Percentiles rank a stretch among this genome's conserved stretches.
These are phyloP conservation scores for Romanogobio albipinnatus DNA, from an alignment of 2,113 vertebrate species.

Conservation along the genomic window DNA sequence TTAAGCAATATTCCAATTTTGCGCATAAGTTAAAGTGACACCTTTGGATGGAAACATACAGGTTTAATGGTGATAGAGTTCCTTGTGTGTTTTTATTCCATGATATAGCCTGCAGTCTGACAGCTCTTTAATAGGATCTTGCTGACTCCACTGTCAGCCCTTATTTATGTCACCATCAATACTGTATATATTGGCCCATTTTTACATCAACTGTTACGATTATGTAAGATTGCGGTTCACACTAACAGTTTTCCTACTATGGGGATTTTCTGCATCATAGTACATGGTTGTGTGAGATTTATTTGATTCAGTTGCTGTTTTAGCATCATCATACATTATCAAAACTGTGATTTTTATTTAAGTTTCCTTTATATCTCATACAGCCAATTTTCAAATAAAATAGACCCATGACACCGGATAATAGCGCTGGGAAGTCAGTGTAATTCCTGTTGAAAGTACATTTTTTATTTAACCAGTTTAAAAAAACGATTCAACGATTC, in stretches of 20 bases:
- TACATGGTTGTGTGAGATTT: background rate
- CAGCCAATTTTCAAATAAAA: background rate
- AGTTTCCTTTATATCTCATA: background rate
- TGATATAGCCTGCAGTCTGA: background rate
- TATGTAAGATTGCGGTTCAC: conserved; percentile 11
- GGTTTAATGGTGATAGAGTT: background rate
- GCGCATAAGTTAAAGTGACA: no score
- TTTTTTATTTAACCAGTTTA: background rate
- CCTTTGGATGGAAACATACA: no score
- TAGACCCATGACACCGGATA: background rate
- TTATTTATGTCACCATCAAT: conserved; percentile 21
- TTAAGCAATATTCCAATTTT: no score
- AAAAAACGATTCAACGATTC: background rate
- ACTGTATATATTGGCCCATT: background rate
- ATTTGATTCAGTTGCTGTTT: background rate
- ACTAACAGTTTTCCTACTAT: conserved; percentile 3
- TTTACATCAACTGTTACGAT: background rate
- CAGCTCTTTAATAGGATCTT: conserved; percentile 12
- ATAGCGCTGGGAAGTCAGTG: background rate
- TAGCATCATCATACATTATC: no score
- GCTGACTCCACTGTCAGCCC: conserved; percentile 19
- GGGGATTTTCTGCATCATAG: background rate
- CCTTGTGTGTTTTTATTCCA: background rate
- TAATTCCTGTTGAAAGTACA: no score
- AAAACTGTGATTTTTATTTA: background rate